Base-by-base conservation (phyloP, 2,888 invertebrate species). In the Drosophila neotestacea region DNA sequence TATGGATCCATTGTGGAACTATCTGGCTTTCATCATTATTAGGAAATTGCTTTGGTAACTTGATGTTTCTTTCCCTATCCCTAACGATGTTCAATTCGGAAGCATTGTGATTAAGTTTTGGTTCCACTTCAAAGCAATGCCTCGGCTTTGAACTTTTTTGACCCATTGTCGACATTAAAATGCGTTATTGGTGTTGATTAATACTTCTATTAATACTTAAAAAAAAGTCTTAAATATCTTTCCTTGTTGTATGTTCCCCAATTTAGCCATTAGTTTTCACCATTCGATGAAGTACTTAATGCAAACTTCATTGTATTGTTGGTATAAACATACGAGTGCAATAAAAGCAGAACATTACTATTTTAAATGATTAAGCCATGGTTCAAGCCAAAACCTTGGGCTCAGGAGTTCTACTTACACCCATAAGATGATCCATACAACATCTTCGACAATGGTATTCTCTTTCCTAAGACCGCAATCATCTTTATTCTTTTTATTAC, bases 1-100 rank as follows among this genome's bases (percentile, higher is more conserved):
- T 74, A 9, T 79, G 77, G 0, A 89, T 64, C 89, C 88, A 88
- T 10, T 56, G 32, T 0, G 88, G 88, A 39, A 79, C 70, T 44
- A 39, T 27, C 10, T 28, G 46, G 30, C 6, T 56, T 3, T 55
- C 46, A 1, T 2, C 5, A 27, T 5, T 48, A 9, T 5, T 1
- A n/a, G 10, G 5, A 13, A 4, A 9, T 11, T 22, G 39, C 6
- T 4, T 13, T n/a, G 30, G 11, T 1, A 5, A 7, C 11, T 51
- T 34, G 5, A 28, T 28, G 10, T 39, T 7, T 13, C 13, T 54
- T 5, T 22, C 41, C 22, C 22, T 56, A 13, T 22, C 55, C 13
- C 34, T 44, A n/a, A n/a, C 13, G 5, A n/a, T 10, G 6, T n/a
- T 22, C 22, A 34, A 22, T 3, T 34, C 22, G 4, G 7, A 22